Evolutionary conservation across 2,113 vertebrate species (phyloP), one percentile per base, ranked within the genome.

Genomic region (Oncorhynchus clarkii): DNA sequence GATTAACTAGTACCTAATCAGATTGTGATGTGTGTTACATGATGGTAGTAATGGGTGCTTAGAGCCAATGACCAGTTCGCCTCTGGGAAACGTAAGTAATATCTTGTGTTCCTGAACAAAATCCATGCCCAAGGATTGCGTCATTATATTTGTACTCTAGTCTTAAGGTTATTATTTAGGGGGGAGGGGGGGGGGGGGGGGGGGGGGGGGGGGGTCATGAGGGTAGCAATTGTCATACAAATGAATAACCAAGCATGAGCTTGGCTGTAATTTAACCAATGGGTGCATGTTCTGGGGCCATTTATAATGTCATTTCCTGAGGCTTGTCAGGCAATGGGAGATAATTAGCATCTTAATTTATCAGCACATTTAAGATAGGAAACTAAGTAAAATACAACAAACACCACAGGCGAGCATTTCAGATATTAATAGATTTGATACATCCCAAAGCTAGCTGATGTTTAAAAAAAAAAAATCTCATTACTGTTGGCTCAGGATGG

Each of bases 311-410:
- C 24, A 72, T 71, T 78, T 80, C 81, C 71, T 78, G 74, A 71
- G 79, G 77, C 73, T 29, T 74, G 76, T 76, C 68, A 66, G 73
- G 72, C 60, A 71, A 77, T 45, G 26, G 68, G 34, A 67, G 67
- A 72, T 80, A 80, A 84, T 83, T 80, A 45, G 73, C 22, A 11
- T 83, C 57, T 76, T 73, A 34, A 72, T 81, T 79, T 80, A 45
- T 51, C 45, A 66, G 65, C 45, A 31, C 29, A 12, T 57, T 60
- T 18, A 74, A 51, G 78, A 74, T 70, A 75, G 68, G 20, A 66
- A 34, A 76, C 70, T 39, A 31, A n/a, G 5, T 68, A 49, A 74
- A 76, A 74, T 64, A 74, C 71, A 75, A 73, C 66, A 74, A 76
- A 64, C 68, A 72, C 34, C 68, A 72, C 72, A 57, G 76, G 71